Evolutionary conservation across 2,113 vertebrate genomes (phyloP).

Genomic region (Sorex araneus): DNA sequence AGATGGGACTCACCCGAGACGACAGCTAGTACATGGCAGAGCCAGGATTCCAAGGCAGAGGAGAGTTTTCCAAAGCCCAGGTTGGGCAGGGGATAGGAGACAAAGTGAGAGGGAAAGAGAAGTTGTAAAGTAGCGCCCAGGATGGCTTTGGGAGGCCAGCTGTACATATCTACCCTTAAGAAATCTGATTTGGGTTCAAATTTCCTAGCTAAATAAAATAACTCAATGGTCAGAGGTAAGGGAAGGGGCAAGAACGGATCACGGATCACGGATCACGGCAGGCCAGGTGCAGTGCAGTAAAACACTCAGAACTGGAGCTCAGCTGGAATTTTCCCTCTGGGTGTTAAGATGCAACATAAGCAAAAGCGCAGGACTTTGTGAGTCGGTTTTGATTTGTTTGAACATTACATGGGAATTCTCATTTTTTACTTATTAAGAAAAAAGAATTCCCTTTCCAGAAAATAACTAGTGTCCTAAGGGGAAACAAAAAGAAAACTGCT

Average conservation of each 20-base stretch:
- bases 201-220: slow-evolving; percentile 2
- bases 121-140: neutral
- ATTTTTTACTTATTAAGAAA: slow-evolving; percentile 28
- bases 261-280: neutral
- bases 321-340: neutral
- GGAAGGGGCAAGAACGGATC: neutral
- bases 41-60: neutral
- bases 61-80: neutral
- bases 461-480: neutral
- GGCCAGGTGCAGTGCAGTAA: neutral
- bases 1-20: neutral
- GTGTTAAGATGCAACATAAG: neutral
- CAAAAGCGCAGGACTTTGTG: neutral
- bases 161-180: neutral
- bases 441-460: neutral
- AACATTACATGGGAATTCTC: slow-evolving; percentile 27
- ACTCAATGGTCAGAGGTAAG: neutral
- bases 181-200: neutral
- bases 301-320: neutral
- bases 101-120: neutral
- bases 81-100: neutral
- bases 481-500: slow-evolving; percentile 21
- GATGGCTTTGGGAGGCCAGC: neutral
- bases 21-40: neutral
- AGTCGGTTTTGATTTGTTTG: neutral